A percentile compares a stretch with the other conserved stretches of the same genome.
Evolutionary conservation across 1,140 invertebrate genomes (phyloP).

Genomic region (Liolophura sinensis): DNA sequence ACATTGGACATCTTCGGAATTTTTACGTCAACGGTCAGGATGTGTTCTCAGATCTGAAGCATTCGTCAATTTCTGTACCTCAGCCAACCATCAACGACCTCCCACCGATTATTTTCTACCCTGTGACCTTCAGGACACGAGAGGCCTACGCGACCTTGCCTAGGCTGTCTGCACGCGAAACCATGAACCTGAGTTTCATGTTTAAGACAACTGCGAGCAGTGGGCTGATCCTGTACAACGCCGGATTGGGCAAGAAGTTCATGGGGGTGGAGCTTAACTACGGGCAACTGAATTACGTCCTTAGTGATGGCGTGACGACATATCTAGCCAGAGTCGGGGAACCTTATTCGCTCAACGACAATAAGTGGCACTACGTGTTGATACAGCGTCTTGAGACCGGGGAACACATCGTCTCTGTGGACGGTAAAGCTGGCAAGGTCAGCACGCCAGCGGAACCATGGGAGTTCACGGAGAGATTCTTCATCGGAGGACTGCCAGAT

Average conservation of each 20-base stretch:
- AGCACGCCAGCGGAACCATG: too few relatives aligned
- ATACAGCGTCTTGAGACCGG: slow-evolving; percentile 83
- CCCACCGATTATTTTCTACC: slow-evolving; percentile 32
- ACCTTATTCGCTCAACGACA: slow-evolving; percentile 73
- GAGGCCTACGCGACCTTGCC: slow-evolving; percentile 34
- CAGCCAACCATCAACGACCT: slow-evolving; percentile 4
- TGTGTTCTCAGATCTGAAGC: slow-evolving; percentile 24
- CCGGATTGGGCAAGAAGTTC: slow-evolving; percentile 90
- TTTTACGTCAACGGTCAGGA: slow-evolving; percentile 35
- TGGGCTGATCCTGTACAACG: slow-evolving; percentile 89
- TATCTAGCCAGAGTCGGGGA: slow-evolving; percentile 61
- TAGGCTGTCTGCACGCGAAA: slow-evolving; percentile 19
- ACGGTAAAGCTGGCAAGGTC: slow-evolving; percentile 3
- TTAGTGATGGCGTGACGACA: slow-evolving; percentile 73
- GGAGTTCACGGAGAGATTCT: slow-evolving; percentile 59
- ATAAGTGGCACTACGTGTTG: slow-evolving; percentile 90
- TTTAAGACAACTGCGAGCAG: slow-evolving; percentile 67
- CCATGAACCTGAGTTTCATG: slow-evolving; percentile 38
- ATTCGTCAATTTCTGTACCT: neutral
- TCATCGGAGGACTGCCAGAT: slow-evolving; percentile 84
- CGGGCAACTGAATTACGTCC: slow-evolving; percentile 79
- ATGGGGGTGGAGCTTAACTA: slow-evolving; percentile 83
- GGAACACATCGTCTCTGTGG: slow-evolving; percentile 17
- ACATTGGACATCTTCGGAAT: slow-evolving; percentile 46
- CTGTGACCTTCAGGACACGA: slow-evolving; percentile 35